Conservation (phyloP, 1,140 invertebrate species). For the Tetramorium alpestre region DNA sequence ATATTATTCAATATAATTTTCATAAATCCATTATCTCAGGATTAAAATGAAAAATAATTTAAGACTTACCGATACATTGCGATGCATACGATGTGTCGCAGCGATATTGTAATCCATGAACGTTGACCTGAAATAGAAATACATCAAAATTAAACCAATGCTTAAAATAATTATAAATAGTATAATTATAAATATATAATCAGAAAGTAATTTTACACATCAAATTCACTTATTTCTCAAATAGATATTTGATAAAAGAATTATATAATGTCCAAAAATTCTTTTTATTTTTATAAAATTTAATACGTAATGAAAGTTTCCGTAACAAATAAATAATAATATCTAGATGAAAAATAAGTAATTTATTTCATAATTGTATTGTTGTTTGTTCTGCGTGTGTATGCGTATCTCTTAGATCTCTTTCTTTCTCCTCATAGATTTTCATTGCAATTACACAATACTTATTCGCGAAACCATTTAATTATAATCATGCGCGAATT, state of each 20-base stretch:
- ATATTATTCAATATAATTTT: background rate
- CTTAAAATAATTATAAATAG: background rate
- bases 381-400: background rate
- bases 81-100: background rate
- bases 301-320: background rate
- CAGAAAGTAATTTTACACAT: background rate
- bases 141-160: background rate
- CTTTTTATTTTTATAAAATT: background rate
- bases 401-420: background rate
- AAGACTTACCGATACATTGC: background rate
- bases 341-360: background rate
- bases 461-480: background rate
- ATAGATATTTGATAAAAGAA: background rate
- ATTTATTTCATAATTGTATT: background rate
- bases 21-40: background rate
- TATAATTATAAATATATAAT: background rate
- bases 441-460: background rate
- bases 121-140: background rate
- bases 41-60: constrained; percentile 6
- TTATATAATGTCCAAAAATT: background rate
- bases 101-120: background rate
- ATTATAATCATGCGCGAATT: background rate
- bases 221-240: background rate
- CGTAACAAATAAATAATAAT: background rate
- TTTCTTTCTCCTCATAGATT: background rate